Conservation (phyloP, 2,888 invertebrate genomes). For the Drosophila nr. medialis region DNA sequence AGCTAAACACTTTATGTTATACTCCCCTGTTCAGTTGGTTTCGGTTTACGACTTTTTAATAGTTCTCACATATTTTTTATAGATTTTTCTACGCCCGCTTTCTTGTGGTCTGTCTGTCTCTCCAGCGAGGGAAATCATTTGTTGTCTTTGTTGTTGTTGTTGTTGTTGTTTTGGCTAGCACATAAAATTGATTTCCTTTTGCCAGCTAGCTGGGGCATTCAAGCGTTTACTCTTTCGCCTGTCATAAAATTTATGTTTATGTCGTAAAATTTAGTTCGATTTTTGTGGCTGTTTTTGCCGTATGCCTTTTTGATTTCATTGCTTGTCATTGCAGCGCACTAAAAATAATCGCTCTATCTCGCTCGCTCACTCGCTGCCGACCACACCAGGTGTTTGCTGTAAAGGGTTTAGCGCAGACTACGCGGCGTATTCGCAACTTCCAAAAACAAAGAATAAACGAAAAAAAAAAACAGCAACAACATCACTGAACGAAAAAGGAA, state of each 20-base stretch:
- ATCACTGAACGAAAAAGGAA: not conserved
- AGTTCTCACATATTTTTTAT: slow-evolving; percentile 82
- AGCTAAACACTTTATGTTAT: slow-evolving; percentile 65
- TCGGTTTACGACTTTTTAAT: slow-evolving; percentile 83
- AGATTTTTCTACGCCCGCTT: slow-evolving; percentile 66
- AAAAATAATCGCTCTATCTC: slow-evolving; percentile 33
- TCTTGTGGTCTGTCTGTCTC: slow-evolving; percentile 45
- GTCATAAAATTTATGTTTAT: slow-evolving; percentile 82
- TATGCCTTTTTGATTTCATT: slow-evolving; percentile 61
- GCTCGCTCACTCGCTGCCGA: slow-evolving; percentile 16
- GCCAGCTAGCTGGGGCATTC: slow-evolving; percentile 21
- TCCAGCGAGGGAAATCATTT: slow-evolving; percentile 65
- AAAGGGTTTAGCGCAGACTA: slow-evolving; percentile 57
- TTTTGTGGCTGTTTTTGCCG: slow-evolving; percentile 51
- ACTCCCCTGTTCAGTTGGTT: slow-evolving; percentile 22
- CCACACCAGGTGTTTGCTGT: slow-evolving; percentile 68
- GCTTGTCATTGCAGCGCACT: slow-evolving; percentile 55
- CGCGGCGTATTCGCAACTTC: slow-evolving; percentile 55
- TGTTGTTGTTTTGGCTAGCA: slow-evolving; percentile 67
- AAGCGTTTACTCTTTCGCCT: slow-evolving; percentile 61
- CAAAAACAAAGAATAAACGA: slow-evolving; percentile 2
- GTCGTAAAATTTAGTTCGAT: slow-evolving; percentile 81
- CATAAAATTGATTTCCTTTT: slow-evolving; percentile 81
- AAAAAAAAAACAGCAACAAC: not conserved
- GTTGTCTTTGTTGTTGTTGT: slow-evolving; percentile 29